phyloP scores from a whole-genome alignment of 2,888 invertebrate species.

The Petrolisthes manimaculis region DNA sequence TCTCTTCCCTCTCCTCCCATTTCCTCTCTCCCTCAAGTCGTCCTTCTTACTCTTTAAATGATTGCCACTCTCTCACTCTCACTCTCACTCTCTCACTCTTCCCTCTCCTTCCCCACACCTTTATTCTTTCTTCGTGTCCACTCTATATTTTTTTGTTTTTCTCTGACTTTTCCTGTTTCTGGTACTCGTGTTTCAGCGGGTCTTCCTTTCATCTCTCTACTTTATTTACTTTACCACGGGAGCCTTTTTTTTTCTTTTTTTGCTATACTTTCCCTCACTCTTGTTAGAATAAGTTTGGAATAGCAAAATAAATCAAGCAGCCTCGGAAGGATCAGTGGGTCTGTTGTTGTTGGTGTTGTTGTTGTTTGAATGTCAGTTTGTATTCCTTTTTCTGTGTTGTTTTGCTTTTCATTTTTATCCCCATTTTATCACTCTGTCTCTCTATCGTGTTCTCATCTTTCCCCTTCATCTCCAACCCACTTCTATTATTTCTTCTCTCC shows the following conservation, averaged over 20 bases:
- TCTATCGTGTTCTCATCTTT: too few relatives aligned
- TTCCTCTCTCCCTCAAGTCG: neutral
- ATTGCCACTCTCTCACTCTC: slow-evolving; percentile 3
- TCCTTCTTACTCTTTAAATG: neutral
- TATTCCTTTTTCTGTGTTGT: too few relatives aligned
- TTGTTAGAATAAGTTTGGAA: too few relatives aligned
- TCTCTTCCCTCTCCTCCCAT: neutral
- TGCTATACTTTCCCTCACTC: neutral
- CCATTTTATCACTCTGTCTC: too few relatives aligned
- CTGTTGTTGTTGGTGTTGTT: too few relatives aligned
- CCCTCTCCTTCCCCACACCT: neutral
- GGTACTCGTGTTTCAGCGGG: neutral
- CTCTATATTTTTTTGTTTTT: neutral
- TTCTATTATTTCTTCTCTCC: too few relatives aligned
- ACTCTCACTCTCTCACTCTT: neutral
- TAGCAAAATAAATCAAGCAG: too few relatives aligned
- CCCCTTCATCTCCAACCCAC: too few relatives aligned
- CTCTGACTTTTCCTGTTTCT: neutral
- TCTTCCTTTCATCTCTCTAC: neutral
- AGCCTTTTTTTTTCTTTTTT: neutral
- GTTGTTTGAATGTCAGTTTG: too few relatives aligned
- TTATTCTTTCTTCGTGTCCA: neutral
- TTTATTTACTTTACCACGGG: neutral
- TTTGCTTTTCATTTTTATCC: too few relatives aligned
- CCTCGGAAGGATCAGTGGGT: too few relatives aligned